phyloP scores from a whole-genome alignment of 2,113 vertebrate species.

The Aramus guarauna region DNA sequence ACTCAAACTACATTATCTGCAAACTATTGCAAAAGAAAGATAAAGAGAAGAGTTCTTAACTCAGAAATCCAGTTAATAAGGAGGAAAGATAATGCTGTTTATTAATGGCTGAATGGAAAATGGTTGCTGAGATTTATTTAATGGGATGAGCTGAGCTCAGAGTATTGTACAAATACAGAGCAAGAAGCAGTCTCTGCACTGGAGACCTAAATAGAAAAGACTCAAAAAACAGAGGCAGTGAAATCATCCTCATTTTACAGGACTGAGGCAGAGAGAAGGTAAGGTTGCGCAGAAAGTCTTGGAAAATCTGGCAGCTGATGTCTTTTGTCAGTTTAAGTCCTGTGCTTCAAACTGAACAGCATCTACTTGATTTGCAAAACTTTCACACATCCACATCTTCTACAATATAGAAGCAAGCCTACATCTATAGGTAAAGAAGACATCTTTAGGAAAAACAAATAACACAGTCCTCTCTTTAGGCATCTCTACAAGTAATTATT shows the following conservation, averaged over 20 bases:
- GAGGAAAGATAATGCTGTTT: neutral
- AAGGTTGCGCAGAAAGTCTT: neutral
- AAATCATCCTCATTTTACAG: neutral
- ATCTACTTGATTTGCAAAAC: neutral
- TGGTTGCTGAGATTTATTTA: neutral
- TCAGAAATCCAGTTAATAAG: neutral
- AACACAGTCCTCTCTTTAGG: neutral
- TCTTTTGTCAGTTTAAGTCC: neutral
- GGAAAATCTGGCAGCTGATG: neutral
- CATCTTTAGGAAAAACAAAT: neutral
- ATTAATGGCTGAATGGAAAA: neutral
- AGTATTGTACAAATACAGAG: neutral
- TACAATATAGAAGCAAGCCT: neutral
- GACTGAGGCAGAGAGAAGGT: neutral
- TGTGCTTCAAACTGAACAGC: neutral
- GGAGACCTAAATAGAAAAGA: neutral
- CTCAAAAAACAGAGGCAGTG: neutral
- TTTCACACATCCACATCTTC: rapidly evolving
- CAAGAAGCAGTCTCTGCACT: neutral
- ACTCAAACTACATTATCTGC: neutral
- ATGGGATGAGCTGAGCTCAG: neutral
- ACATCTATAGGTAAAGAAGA: neutral
- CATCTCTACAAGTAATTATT: neutral
- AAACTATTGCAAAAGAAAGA: neutral
- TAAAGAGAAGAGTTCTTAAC: neutral